Conservation (phyloP, 2,797 vertebrate genomes). For the Morus bassanus region DNA sequence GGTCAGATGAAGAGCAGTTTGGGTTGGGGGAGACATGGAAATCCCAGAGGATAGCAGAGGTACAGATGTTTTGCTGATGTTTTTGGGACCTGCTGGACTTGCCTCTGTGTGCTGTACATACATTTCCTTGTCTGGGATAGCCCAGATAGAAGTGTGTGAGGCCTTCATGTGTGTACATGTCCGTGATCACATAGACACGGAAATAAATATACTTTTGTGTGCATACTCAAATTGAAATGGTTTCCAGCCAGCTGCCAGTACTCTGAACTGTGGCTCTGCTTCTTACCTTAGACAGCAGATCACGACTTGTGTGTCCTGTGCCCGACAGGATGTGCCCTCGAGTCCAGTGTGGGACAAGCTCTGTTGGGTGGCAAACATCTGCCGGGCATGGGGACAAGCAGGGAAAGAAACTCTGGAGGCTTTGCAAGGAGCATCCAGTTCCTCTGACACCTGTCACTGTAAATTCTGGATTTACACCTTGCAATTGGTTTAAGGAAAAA, state of each 20-base stretch:
- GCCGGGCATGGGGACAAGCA: neutral
- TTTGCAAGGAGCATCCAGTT: neutral
- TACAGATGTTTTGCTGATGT: neutral
- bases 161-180: rapidly evolving
- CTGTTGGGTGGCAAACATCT: neutral
- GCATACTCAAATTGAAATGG: neutral
- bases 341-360: rapidly evolving
- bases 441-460: neutral
- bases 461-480: neutral
- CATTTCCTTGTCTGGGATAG: neutral
- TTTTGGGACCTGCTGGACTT: neutral
- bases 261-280: neutral
- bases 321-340: rapidly evolving
- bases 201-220: neutral
- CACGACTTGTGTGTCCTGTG: neutral
- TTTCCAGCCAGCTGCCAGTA: neutral
- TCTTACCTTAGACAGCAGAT: neutral
- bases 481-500: neutral
- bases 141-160: neutral
- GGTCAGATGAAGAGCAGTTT: neutral
- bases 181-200: rapidly evolving
- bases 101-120: neutral
- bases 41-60: neutral
- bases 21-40: neutral
- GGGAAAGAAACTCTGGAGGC: neutral